Evolutionary conservation across 1,140 invertebrate genomes (phyloP), one percentile per base, ranked within the genome.

Genomic region (Octopus sinensis): DNA sequence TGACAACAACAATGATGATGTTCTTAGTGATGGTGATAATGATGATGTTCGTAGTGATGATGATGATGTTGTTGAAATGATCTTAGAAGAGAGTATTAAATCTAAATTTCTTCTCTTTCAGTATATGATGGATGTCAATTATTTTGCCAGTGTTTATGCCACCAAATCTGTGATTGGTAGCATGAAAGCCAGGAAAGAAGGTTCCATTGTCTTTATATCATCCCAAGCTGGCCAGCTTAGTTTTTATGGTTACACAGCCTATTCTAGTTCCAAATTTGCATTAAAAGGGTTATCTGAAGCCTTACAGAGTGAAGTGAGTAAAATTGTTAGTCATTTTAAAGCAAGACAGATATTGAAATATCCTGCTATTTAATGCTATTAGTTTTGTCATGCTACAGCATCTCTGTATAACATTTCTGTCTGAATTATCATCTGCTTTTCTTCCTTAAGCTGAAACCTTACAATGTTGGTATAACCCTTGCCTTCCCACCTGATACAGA

Each of bases 401-500:
- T 43, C 30, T 43, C 30, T 43, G 30, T 43, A 43, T 43, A 43
- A 43, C 30, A 43, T 43, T 43, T 43, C 30, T 43, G 30, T 43
- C 30, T 43, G 30, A 43, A 43, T 3, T 43, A 3, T 43, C 30
- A 43, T 2, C 30, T 43, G 30, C 30, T 43, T 43, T 43, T 43
- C 30, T 43, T 79, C 43, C 82, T 90, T 79, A 84, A 93, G 93
- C 88, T 96, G 5, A 93, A 94, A 78, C 94, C 94, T 3, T 94
- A 96, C 84, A 94, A 95, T 86, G 93, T 99, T 0, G 93, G 93
- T 54, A 93, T 99, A 0, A 99, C 96, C 0, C 86, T 99, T 5
- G 93, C 94, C 6, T 94, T 96, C 86, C 98, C 98, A 51, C 96
- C 98, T 7, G 98, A 99, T 88, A 99, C 98, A 1, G 96, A 99